phyloP scores from a whole-genome alignment of 1,140 invertebrate species.

The Spodoptera litura region DNA sequence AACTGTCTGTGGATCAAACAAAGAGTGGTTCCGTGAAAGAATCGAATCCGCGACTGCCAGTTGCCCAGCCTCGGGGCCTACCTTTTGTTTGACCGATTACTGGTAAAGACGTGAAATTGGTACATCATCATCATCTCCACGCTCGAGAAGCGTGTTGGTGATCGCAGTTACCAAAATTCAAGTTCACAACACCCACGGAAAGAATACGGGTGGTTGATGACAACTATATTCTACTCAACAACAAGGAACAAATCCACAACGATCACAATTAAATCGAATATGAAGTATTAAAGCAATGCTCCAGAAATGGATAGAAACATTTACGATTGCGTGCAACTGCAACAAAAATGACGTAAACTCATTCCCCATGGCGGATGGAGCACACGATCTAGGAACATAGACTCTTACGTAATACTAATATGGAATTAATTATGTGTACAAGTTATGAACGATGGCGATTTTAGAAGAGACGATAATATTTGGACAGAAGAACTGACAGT shows the following conservation, averaged over 20 bases:
- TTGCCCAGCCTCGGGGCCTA: too few species aligned
- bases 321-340: constrained; percentile 10
- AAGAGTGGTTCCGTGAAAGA: too few species aligned
- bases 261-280: constrained; percentile 7
- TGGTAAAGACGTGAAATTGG: too few species aligned
- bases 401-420: constrained; percentile 44
- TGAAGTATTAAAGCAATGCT: constrained; percentile 4
- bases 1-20: too few species aligned
- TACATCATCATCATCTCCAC: too few species aligned
- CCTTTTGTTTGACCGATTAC: too few species aligned
- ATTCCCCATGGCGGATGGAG: constrained; percentile 21
- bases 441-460: constrained; percentile 14
- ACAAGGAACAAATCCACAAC: not conserved
- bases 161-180: too few species aligned
- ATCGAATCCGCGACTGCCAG: too few species aligned
- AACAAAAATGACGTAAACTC: constrained; percentile 37
- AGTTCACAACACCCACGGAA: too few species aligned
- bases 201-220: too few species aligned
- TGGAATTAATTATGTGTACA: constrained; percentile 51
- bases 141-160: too few species aligned
- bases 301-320: constrained; percentile 23
- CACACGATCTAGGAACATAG: constrained; percentile 35
- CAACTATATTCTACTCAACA: not conserved
- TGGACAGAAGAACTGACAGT: not conserved
- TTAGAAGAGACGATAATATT: not conserved